These are phyloP conservation scores for Caranx melampygus DNA, from an alignment of 2,113 vertebrate species.

Conservation along the genomic window DNA sequence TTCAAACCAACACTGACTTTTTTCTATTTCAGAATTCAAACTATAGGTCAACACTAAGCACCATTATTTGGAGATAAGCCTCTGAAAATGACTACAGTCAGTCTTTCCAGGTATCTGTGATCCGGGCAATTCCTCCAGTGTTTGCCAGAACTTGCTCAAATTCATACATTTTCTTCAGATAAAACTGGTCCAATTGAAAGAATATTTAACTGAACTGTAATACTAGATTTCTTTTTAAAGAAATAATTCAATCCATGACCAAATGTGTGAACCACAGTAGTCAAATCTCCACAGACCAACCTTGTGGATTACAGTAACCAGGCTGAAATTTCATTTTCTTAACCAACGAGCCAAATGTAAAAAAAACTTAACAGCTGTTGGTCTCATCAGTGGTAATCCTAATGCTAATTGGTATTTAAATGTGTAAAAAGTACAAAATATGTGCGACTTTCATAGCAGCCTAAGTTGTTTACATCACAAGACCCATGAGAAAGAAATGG, in stretches of 20 bases:
- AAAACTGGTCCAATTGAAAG: background rate
- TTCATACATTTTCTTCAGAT: background rate
- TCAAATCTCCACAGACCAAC: too few species aligned
- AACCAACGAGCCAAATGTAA: background rate
- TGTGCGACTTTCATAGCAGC: background rate
- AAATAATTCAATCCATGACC: too few species aligned
- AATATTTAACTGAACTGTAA: too few species aligned
- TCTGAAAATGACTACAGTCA: background rate
- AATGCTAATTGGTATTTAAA: background rate
- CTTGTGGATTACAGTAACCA: too few species aligned
- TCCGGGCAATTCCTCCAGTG: background rate
- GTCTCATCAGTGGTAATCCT: too few species aligned
- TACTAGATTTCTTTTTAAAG: too few species aligned
- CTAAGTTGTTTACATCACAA: background rate
- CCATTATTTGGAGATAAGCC: background rate
- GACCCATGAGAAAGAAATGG: background rate
- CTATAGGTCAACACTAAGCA: background rate
- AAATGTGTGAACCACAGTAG: too few species aligned
- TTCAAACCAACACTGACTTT: slow-evolving; percentile 14
- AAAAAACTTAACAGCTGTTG: background rate
- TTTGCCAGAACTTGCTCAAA: background rate
- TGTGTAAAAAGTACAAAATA: background rate
- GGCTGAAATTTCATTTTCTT: too few species aligned
- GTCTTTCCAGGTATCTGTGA: background rate
- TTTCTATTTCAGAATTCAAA: slow-evolving; percentile 20